phyloP scores from a whole-genome alignment of 2,113 vertebrate genomes.

The Malurus alboscapulatus region DNA sequence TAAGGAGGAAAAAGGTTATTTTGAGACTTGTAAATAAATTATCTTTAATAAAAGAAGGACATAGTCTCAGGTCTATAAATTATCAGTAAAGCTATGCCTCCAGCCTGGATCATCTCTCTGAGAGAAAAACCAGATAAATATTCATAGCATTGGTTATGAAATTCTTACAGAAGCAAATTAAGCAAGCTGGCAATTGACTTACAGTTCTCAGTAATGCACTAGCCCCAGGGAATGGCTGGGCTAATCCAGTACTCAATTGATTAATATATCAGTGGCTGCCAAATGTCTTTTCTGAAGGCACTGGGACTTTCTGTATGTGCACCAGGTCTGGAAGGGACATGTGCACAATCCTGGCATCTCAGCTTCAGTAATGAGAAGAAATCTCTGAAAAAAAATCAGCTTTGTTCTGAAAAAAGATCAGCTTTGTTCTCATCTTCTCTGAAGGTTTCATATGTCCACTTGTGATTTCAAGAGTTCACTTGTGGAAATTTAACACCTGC shows the following conservation, averaged over 20 bases:
- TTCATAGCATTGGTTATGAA: conserved; percentile 17
- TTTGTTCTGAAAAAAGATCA: background rate
- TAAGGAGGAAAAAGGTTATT: background rate
- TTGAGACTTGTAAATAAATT: background rate
- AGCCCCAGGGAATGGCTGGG: background rate
- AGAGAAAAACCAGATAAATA: background rate
- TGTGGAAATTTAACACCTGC: background rate
- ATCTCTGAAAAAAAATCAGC: background rate
- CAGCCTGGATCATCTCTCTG: background rate
- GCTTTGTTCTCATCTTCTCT: background rate
- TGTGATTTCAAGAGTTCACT: background rate
- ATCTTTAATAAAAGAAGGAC: background rate
- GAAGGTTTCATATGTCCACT: background rate
- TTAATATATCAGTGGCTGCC: conserved; percentile 8
- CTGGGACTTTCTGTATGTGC: background rate
- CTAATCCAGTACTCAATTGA: conserved; percentile 5
- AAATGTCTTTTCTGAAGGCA: conserved; percentile 21
- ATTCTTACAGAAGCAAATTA: conserved; percentile 27
- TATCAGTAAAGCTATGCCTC: background rate
- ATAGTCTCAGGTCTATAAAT: background rate
- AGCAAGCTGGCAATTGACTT: background rate
- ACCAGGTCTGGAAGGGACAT: background rate
- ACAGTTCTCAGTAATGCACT: background rate
- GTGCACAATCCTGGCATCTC: background rate
- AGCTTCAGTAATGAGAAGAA: background rate